A percentile compares a stretch with the other conserved stretches of the same genome.
Conservation (phyloP, 2,113 vertebrate species). For the Cromileptes altivelis region DNA sequence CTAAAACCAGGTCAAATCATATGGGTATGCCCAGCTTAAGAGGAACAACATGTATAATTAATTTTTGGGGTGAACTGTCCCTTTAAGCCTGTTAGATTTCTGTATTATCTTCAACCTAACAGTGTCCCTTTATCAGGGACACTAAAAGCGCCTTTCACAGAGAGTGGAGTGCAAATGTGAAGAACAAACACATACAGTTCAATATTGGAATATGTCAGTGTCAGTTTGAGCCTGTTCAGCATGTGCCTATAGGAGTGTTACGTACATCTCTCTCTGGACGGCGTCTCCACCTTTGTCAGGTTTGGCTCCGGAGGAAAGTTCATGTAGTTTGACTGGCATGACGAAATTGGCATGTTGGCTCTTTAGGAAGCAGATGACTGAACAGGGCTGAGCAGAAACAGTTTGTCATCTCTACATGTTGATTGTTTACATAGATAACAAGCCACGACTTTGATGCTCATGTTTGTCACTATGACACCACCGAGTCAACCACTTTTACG, state of each 20-base stretch:
- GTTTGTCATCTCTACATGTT: neutral
- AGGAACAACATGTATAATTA: too few species aligned
- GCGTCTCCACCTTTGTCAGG: neutral
- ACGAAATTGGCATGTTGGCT: neutral
- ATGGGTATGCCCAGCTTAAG: too few species aligned
- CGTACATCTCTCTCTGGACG: neutral
- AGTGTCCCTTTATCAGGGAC: neutral
- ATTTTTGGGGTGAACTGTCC: too few species aligned
- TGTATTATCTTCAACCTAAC: neutral
- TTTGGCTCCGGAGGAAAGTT: neutral
- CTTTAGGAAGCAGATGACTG: neutral
- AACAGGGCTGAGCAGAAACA: neutral
- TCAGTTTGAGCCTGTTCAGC: neutral
- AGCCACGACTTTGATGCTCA: neutral
- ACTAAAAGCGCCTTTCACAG: neutral
- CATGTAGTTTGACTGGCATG: neutral
- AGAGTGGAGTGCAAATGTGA: conserved; percentile 10
- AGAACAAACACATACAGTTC: neutral
- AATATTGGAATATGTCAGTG: neutral
- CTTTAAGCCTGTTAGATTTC: neutral
- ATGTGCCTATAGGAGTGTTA: neutral
- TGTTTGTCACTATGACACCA: neutral
- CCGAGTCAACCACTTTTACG: neutral
- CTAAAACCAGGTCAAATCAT: too few species aligned
- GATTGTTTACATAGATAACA: neutral